Evolutionary conservation across 2,797 vertebrate species (phyloP), one percentile per base, ranked within the genome.

Genomic region (Cottoperca gobio): DNA sequence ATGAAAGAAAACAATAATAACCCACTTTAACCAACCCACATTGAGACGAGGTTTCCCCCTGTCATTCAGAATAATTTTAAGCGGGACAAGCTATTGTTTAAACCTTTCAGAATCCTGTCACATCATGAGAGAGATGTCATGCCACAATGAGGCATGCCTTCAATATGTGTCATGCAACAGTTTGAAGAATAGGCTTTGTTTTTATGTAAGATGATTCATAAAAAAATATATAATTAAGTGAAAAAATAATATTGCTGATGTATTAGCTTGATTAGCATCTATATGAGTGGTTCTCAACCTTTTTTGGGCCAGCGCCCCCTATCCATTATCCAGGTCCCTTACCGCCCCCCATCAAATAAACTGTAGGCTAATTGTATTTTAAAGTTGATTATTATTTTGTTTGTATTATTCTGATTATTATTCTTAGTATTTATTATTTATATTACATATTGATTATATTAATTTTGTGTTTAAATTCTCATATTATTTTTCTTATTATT

Each of bases 41-140:
- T 40, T 71, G 43, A 55, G 24, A 1, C 19, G 13, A 65, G 14
- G 1, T 42, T 70, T 60, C 6, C 13, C 17, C 11, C 67, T 42
- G 54, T 73, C 60, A 77, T n/a, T 65, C 40, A 40, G 4, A 48
- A 21, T 45, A n/a, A 58, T 46, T 45, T 50, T 4, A 39, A 39
- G 3, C 26, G 21, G 43, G 55, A 74, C 50, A 70, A 67, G 73
- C 67, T 17, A 73, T 71, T 73, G 54, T 58, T 70, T 39, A 31
- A 82, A 78, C 3, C 73, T 26, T 21, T 55, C 42, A 65, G 49
- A 31, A 79, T 73, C 39, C 40, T 77, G 79, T 82, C 83, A 79
- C 31, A 39, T 76, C 8, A 64, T 40, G n/a, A 61, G 43, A 55
- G 63, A 67, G 54, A 67, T 73, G 70, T 53, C 62, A 57, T 31